A percentile compares a stretch with the other conserved stretches of the same genome.
Conservation (phyloP, 2,113 vertebrate species). For the Microcebus jonahi region DNA sequence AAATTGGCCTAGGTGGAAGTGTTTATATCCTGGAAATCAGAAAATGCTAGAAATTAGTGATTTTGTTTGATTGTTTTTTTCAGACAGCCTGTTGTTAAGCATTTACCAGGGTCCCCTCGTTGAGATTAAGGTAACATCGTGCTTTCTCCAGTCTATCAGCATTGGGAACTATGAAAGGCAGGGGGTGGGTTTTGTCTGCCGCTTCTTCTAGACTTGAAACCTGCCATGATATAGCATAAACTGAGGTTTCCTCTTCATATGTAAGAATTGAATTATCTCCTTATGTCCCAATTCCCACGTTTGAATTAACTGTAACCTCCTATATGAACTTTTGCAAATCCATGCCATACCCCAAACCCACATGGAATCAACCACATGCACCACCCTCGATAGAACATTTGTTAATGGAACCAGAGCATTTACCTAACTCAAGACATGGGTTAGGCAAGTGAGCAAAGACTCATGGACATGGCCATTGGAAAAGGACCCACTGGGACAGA, state of each 20-base stretch:
- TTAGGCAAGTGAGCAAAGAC: background rate
- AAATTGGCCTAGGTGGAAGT: background rate
- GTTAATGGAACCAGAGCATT: background rate
- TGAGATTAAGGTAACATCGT: background rate
- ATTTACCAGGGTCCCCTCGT: background rate
- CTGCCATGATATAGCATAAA: background rate
- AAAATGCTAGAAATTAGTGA: background rate
- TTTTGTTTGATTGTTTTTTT: background rate
- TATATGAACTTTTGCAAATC: background rate
- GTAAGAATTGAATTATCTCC: background rate
- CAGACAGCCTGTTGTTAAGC: background rate
- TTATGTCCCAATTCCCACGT: background rate
- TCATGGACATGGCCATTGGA: background rate
- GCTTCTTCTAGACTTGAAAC: background rate
- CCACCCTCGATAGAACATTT: background rate
- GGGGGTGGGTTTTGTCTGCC: background rate
- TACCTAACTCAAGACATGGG: background rate
- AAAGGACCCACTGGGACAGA: background rate
- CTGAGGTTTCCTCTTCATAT: background rate
- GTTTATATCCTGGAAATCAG: background rate
- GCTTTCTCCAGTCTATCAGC: background rate
- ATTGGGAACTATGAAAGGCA: fast-evolving
- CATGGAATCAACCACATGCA: background rate
- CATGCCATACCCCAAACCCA: background rate
- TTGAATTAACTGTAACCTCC: background rate